phyloP scores from a whole-genome alignment of 2,888 invertebrate genomes.

The Monochamus alternatus region DNA sequence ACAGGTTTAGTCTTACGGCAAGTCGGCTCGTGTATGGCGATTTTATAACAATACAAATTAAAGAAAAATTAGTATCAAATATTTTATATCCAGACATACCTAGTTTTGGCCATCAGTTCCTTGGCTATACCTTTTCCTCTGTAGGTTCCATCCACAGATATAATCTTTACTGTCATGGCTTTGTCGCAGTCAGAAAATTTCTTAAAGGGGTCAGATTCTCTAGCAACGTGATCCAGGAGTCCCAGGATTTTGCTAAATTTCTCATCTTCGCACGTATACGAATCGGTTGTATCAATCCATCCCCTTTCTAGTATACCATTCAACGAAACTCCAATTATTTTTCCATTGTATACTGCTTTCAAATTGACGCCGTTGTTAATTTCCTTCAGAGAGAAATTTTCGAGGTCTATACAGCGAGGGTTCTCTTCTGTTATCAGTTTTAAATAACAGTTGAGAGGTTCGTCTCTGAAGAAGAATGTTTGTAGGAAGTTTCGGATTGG shows the following conservation, averaged over 20 bases:
- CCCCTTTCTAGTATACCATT: conserved; percentile 60
- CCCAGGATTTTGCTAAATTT: conserved; percentile 80
- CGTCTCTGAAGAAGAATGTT: conserved; percentile 82
- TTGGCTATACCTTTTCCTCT: conserved; percentile 80
- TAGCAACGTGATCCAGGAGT: conserved; percentile 75
- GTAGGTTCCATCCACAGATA: conserved; percentile 79
- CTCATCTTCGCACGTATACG: conserved; percentile 67
- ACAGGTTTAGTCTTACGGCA: no score
- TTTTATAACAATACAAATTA: no score
- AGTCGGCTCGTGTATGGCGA: no score
- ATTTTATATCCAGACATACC: conserved; percentile 71
- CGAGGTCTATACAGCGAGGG: conserved; percentile 77
- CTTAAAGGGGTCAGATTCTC: conserved; percentile 74
- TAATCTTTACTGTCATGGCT: conserved; percentile 77
- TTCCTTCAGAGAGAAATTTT: conserved; percentile 75
- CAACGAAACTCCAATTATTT: conserved; percentile 71
- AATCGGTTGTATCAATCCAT: conserved; percentile 57
- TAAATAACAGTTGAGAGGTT: conserved; percentile 79
- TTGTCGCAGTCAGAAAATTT: conserved; percentile 74
- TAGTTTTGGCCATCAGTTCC: conserved; percentile 75
- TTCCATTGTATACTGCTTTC: conserved; percentile 76
- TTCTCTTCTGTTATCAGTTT: conserved; percentile 76
- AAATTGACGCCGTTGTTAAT: conserved; percentile 76
- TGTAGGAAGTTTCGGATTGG: conserved; percentile 73
- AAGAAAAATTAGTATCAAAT: no score